Evolutionary conservation across 2,888 invertebrate genomes (phyloP), one percentile per base, ranked within the genome.

Genomic region (Chloromyia formosa): DNA sequence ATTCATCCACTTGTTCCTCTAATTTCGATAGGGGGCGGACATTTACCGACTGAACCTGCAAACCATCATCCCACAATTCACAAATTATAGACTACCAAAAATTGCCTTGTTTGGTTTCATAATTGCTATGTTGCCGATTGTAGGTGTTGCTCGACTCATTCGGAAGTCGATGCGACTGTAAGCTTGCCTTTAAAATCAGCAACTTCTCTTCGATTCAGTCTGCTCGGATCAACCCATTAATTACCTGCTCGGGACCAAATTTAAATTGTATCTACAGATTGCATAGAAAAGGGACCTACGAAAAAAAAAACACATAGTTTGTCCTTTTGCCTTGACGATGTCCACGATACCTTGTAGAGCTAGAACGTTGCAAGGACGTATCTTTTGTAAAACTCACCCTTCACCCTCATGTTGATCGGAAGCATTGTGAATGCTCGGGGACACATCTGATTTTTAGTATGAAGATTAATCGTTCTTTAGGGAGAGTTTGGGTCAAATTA

Each of bases 401-500:
- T 49, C 64, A 16, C 20, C 73, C 61, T 71, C 56, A 27, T 27
- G 45, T 61, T 23, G 14, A 22, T 62, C 27, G 42, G 2, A 35
- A 23, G 56, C 20, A 40, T 35, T 35, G 27, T 20, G 35, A 58
- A 76, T 64, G 71, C 73, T 69, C 73, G 69, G 76, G 74, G 74
- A 73, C 73, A 71, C 74, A 76, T 76, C 58, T 76, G 75, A 75
- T 76, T 76, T 76, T 75, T 76, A 75, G 54, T 73, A 75, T 74
- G 60, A 76, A 75, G 83, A 84, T 84, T 83, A 84, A 84, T 84
- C 82, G 82, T 81, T 80, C 82, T 82, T 83, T 82, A 82, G 83
- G 82, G 82, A 83, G 81, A 81, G 81, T 83, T 83, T 83, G 82
- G 82, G 82, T 83, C 82, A 83, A 81, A 82, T 83, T 83, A 83